Base-by-base conservation (phyloP, 1,140 invertebrate species). In the Drosophila tropicalis region DNA sequence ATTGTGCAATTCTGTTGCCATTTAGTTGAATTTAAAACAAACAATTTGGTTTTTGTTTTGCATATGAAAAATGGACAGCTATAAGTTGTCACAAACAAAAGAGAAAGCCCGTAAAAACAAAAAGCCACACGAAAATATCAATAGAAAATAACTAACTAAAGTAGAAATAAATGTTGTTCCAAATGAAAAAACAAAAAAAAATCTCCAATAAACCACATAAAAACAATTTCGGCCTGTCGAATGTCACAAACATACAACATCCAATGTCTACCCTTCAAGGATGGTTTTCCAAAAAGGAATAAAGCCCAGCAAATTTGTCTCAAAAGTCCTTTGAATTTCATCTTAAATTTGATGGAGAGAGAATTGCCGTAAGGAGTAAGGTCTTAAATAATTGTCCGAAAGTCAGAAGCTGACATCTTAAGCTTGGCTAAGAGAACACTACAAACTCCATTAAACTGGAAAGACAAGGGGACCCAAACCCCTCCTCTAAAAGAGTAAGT, bases 11-110 rank as follows among this genome's bases (percentile, higher is more conserved):
- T 76, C 79, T 72, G 64, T 70, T 69, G 79, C 60, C 61, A 70
- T 79, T 80, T 76, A 70, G 76, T 86, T 67, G 71, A 81, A 76
- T 76, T 86, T 54, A 22, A 55, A 67, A 65, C 63, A 67, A 64
- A 65, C 69, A 73, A 73, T 70, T 73, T 64, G 60, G 12, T 57
- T 15, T 69, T 54, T 56, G 36, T 54, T 68, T 44, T 22, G 32
- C 58, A 56, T 58, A 62, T 78, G 40, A 72, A 39, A 57, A 74
- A 44, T 61, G 57, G 39, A 67, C 82, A 87, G 68, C 82, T 86
- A 5, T 72, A 86, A 86, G 83, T 86, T 87, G 83, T 62, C 62
- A 51, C 44, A 51, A 22, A 22, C 44, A 51, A 17, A 19, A 51
- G 44, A 19, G 44, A 22, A 51, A 51, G 22, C 6, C 44, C 9